A percentile compares a stretch with the other conserved stretches of the same genome.
These are phyloP conservation scores for Micrastur ruficollis DNA, from an alignment of 2,797 vertebrate species.

Conservation along the genomic window DNA sequence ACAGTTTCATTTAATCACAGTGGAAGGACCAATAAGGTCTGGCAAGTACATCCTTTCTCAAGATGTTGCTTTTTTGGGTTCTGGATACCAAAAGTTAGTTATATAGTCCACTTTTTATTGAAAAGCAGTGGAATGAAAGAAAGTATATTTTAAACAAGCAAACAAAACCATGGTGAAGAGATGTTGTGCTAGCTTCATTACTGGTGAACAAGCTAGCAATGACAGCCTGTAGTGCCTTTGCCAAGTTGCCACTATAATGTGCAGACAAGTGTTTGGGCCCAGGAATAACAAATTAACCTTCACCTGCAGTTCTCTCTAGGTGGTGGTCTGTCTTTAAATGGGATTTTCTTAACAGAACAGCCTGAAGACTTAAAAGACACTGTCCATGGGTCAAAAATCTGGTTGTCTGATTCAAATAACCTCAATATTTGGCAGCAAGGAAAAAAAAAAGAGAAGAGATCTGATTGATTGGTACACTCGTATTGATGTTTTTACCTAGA, in stretches of 20 bases:
- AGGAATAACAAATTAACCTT: neutral
- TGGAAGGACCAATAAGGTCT: neutral
- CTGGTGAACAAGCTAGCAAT: neutral
- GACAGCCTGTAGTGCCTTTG: neutral
- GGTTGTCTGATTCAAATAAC: slow-evolving; percentile 72
- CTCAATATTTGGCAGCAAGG: slow-evolving; percentile 76
- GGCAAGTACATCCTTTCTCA: neutral
- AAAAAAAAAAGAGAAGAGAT: slow-evolving; percentile 82
- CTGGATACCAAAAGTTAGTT: neutral
- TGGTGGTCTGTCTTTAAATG: slow-evolving; percentile 74
- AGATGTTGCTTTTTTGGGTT: neutral
- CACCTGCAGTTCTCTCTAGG: slow-evolving; percentile 45
- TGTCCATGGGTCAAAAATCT: slow-evolving; percentile 77
- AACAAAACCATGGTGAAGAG: neutral
- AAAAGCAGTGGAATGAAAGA: neutral
- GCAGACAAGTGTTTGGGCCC: accelerated
- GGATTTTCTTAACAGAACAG: slow-evolving; percentile 80
- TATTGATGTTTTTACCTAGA: neutral
- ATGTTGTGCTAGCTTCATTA: neutral
- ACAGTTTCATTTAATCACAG: neutral
- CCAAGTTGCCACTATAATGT: accelerated
- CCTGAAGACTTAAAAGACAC: slow-evolving; percentile 79
- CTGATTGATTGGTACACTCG: neutral
- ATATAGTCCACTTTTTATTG: neutral
- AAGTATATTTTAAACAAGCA: neutral